These are phyloP conservation scores for Ranitomeya imitator DNA, from an alignment of 2,113 vertebrate species.

Conservation along the genomic window DNA sequence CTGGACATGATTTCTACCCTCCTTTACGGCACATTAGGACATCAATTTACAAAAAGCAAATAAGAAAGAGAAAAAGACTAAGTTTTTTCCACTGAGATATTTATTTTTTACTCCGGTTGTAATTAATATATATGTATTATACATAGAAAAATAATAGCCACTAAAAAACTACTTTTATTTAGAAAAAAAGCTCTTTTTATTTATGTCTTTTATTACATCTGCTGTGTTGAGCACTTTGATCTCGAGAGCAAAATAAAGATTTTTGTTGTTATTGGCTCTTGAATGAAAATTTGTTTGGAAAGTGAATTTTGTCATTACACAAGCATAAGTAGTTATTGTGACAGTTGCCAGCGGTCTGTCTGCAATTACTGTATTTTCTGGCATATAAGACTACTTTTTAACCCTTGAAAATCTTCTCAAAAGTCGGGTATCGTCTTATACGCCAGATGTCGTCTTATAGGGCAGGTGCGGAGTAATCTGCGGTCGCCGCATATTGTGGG, in stretches of 20 bases:
- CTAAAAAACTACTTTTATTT: conserved; percentile 16
- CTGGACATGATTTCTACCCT: not conserved
- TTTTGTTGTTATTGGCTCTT: conserved; percentile 13
- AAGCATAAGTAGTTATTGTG: conserved; percentile 7
- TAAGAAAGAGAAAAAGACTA: conserved; percentile 4
- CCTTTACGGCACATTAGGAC: not conserved
- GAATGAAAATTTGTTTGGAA: not conserved
- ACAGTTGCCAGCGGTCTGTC: not conserved
- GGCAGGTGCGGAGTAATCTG: too few relatives aligned
- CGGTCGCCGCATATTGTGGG: too few relatives aligned
- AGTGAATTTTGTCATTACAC: conserved; percentile 8
- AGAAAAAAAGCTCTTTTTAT: conserved; percentile 12
- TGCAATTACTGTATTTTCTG: too few relatives aligned
- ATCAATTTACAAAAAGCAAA: conserved; percentile 18
- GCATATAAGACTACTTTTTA: too few relatives aligned
- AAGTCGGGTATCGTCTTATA: too few relatives aligned
- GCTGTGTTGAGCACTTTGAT: conserved; percentile 16
- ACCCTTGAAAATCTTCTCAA: too few relatives aligned
- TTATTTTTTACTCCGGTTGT: conserved; percentile 53
- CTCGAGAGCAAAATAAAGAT: conserved; percentile 33
- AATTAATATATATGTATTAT: conserved; percentile 31
- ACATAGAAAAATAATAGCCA: not conserved
- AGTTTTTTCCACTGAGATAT: conserved; percentile 33
- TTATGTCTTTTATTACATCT: conserved; percentile 35
- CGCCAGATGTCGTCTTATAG: too few relatives aligned